Conservation (phyloP, 2,113 vertebrate genomes). For the Rhinogobius similis region DNA sequence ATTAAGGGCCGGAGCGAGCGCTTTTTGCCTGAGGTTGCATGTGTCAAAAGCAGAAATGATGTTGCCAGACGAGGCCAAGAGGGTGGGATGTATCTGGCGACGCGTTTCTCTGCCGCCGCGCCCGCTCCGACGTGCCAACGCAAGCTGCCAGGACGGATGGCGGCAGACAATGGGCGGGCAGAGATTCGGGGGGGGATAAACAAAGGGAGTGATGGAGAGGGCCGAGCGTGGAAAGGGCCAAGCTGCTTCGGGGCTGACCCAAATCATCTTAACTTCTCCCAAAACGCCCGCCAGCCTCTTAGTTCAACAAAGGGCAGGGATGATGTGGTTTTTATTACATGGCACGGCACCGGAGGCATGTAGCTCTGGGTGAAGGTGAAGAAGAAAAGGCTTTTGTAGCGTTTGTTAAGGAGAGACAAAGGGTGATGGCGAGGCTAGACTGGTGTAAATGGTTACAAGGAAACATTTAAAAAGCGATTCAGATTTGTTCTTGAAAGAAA, state of each 20-base stretch:
- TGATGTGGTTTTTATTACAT: constrained; percentile 4
- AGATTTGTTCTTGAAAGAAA: too few species aligned
- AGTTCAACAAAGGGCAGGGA: constrained; percentile 19
- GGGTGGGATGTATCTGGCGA: constrained; percentile 31
- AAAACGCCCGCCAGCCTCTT: constrained; percentile 25
- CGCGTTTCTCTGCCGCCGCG: constrained; percentile 25
- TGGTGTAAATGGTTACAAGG: constrained; percentile 11
- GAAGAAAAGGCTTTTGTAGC: neutral
- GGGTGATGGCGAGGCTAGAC: neutral
- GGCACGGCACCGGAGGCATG: constrained; percentile 7
- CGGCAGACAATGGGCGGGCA: constrained; percentile 3
- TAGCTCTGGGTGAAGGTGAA: neutral
- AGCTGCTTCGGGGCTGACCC: constrained; percentile 19
- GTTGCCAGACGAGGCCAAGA: constrained; percentile 24
- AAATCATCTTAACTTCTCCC: constrained; percentile 29
- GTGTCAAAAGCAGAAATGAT: constrained; percentile 52
- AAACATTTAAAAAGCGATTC: constrained; percentile 37
- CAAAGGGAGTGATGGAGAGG: constrained; percentile 40
- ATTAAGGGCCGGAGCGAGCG: constrained; percentile 35
- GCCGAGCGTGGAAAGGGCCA: constrained; percentile 5
- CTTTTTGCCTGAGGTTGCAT: constrained; percentile 41
- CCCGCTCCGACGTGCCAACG: constrained; percentile 32
- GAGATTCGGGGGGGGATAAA: constrained; percentile 38
- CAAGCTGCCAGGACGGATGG: constrained; percentile 30
- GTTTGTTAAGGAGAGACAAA: constrained; percentile 7